A percentile compares a stretch with the other conserved stretches of the same genome.
phyloP scores from a whole-genome alignment of 2,113 vertebrate species.

The Oreochromis niloticus region DNA sequence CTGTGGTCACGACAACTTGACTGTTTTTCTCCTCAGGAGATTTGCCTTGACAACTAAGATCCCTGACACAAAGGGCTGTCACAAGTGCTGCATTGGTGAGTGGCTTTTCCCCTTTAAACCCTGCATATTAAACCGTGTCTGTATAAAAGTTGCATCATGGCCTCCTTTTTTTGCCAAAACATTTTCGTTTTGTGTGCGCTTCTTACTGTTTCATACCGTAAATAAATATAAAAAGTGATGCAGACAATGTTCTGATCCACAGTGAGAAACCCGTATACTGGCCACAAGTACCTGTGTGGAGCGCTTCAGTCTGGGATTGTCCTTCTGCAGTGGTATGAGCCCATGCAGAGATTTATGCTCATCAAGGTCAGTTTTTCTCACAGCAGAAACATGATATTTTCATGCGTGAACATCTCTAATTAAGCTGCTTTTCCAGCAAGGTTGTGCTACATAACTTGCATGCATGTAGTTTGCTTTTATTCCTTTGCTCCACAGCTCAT shows the following conservation, averaged over 20 bases:
- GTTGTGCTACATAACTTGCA: not conserved
- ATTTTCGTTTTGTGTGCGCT: not conserved
- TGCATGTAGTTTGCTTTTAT: not conserved
- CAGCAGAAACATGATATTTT: not conserved
- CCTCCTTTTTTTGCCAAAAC: not conserved
- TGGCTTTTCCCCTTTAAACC: not conserved
- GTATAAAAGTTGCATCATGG: not conserved
- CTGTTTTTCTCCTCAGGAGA: constrained; percentile 78
- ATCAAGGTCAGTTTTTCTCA: constrained; percentile 82
- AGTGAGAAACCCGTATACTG: constrained; percentile 97
- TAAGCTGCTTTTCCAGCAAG: not conserved
- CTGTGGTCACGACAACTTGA: not conserved
- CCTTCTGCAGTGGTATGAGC: constrained; percentile 98
- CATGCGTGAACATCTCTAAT: not conserved
- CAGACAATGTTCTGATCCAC: not conserved
- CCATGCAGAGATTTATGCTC: constrained; percentile 99
- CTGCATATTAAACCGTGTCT: not conserved
- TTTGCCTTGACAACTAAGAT: constrained; percentile 97
- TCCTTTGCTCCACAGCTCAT: not conserved
- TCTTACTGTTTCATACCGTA: not conserved
- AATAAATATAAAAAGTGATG: not conserved
- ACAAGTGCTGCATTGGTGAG: constrained; percentile 99
- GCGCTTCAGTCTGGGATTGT: constrained; percentile 95
- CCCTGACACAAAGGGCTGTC: constrained; percentile 97
- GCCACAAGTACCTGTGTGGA: constrained; percentile 95